These are phyloP conservation scores for Halocynthia aurantium DNA, from an alignment of 23 tunicate species.

Conservation along the genomic window DNA sequence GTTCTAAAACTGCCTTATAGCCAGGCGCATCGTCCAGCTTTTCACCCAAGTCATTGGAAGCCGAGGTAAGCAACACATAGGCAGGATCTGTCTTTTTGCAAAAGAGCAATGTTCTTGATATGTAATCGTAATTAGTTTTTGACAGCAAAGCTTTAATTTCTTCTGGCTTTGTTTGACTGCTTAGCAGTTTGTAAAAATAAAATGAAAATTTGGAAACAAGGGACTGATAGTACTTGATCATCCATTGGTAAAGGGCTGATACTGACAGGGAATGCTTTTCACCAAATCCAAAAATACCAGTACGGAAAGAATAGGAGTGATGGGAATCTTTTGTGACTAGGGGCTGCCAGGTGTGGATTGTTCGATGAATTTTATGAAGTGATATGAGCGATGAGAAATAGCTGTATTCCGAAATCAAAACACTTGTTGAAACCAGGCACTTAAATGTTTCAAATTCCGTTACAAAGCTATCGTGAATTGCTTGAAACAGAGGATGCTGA, in stretches of 20 bases:
- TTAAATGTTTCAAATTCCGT: constrained; percentile 42
- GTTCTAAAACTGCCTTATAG: background rate
- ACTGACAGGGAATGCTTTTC: constrained; percentile 33
- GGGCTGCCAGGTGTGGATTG: constrained; percentile 61
- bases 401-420: constrained; percentile 39
- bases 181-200: constrained; percentile 51
- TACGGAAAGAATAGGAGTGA: constrained; percentile 47
- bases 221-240: constrained; percentile 55
- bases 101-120: constrained; percentile 29
- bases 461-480: constrained; percentile 1
- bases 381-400: constrained; percentile 31
- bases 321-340: constrained; percentile 50
- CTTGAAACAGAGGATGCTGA: background rate
- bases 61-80: constrained; percentile 22
- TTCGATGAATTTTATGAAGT: constrained; percentile 47
- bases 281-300: constrained; percentile 71
- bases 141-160: constrained; percentile 47
- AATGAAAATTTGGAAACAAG: constrained; percentile 61
- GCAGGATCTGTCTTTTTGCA: constrained; percentile 32
- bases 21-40: constrained; percentile 1
- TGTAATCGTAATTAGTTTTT: constrained; percentile 53
- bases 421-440: constrained; percentile 30
- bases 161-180: constrained; percentile 11
- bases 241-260: constrained; percentile 62
- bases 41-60: constrained; percentile 14